Percentiles rank a stretch among this genome's conserved stretches.
Conservation (phyloP, 1,140 invertebrate genomes). For the Batillaria attramentaria region DNA sequence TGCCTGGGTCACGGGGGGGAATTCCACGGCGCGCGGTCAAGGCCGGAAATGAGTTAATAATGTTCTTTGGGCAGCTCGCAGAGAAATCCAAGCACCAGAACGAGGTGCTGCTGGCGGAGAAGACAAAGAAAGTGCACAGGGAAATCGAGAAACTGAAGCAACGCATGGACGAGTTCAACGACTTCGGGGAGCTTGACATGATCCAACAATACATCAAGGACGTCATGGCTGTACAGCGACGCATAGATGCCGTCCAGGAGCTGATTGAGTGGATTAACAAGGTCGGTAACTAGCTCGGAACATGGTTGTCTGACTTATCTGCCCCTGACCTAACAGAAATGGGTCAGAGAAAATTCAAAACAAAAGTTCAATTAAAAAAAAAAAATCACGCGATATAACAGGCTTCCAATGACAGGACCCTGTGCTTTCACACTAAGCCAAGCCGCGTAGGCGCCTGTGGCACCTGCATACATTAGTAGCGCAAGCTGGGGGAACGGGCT, state of each 20-base stretch:
- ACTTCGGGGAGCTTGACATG: constrained; percentile 73
- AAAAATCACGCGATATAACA: not conserved
- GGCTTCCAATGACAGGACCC: not conserved
- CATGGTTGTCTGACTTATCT: not conserved
- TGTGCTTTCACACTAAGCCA: not conserved
- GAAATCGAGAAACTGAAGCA: constrained; percentile 82
- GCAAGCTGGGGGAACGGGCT: no score
- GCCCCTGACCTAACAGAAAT: not conserved
- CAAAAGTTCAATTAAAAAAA: not conserved
- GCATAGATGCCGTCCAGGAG: constrained; percentile 81
- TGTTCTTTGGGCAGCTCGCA: constrained; percentile 74
- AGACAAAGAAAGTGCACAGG: constrained; percentile 80
- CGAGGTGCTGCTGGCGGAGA: constrained; percentile 82
- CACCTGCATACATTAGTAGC: no score
- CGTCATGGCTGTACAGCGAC: constrained; percentile 81
- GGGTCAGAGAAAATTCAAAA: no score
- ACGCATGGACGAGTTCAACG: constrained; percentile 76
- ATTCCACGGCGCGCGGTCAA: not conserved
- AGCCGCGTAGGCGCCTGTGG: no score
- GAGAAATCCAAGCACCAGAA: constrained; percentile 86
- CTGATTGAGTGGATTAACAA: constrained; percentile 87
- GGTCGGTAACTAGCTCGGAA: constrained; percentile 47
- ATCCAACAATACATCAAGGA: constrained; percentile 75
- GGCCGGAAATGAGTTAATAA: not conserved
- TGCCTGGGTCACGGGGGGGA: not conserved